A percentile compares a stretch with the other conserved stretches of the same genome.
These are phyloP conservation scores for Zhuqinia jingwanae DNA, from an alignment of 2,888 invertebrate genomes.

Conservation along the genomic window DNA sequence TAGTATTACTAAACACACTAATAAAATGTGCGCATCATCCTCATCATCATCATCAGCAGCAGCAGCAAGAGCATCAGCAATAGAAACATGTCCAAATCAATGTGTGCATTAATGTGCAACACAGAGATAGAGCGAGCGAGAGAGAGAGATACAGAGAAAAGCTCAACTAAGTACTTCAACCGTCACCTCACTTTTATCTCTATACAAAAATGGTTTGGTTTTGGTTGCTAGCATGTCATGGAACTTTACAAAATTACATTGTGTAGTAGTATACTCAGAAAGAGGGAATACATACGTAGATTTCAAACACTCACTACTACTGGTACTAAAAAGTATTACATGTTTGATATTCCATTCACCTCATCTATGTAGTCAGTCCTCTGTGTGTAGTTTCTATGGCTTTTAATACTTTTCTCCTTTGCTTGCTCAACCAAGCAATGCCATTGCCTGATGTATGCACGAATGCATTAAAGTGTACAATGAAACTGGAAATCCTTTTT, in stretches of 20 bases:
- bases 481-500: conserved; percentile 23
- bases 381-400: not conserved
- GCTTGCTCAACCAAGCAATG: not conserved
- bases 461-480: conserved; percentile 47
- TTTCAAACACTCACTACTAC: not conserved
- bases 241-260: conserved; percentile 30
- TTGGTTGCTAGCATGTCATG: conserved; percentile 8
- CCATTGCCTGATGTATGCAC: conserved; percentile 36
- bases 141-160: too few species aligned
- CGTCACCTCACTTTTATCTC: conserved; percentile 7
- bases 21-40: conserved; percentile 44
- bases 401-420: conserved; percentile 3
- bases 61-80: not conserved
- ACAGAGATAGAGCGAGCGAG: too few species aligned
- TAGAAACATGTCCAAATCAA: conserved; percentile 46
- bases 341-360: conserved; percentile 35
- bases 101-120: conserved; percentile 29
- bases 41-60: not conserved
- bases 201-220: not conserved
- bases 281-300: not conserved
- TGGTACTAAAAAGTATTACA: not conserved
- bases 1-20: conserved; percentile 13
- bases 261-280: not conserved
- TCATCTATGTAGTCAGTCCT: not conserved
- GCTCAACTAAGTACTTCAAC: not conserved